These are phyloP conservation scores for Napeogenes sylphis DNA, from an alignment of 2,888 invertebrate species.

Conservation along the genomic window DNA sequence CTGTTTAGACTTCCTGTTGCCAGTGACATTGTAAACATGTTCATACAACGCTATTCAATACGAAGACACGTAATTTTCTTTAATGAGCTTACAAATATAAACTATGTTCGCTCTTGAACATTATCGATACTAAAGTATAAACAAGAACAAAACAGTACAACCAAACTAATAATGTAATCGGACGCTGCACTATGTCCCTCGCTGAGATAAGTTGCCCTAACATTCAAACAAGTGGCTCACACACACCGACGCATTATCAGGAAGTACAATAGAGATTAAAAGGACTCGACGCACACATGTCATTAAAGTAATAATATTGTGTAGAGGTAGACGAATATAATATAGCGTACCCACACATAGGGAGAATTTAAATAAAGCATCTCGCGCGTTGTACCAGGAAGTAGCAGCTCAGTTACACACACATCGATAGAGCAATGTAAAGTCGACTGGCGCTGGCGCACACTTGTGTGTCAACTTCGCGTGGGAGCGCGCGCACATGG, in stretches of 20 bases:
- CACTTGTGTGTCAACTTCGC: conserved; percentile 69
- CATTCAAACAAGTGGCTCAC: conserved; percentile 77
- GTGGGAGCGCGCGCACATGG: conserved; percentile 77
- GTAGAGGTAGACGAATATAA: conserved; percentile 66
- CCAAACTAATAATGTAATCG: conserved; percentile 64
- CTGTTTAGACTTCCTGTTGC: conserved; percentile 73
- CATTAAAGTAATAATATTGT: conserved; percentile 71
- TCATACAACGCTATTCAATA: conserved; percentile 15
- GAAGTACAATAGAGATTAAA: conserved; percentile 77
- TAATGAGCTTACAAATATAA: neutral
- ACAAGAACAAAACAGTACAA: conserved; percentile 33
- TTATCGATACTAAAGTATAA: conserved; percentile 45
- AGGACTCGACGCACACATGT: conserved; percentile 67
- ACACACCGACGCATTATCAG: conserved; percentile 66
- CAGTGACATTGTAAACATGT: conserved; percentile 69
- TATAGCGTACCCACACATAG: conserved; percentile 71
- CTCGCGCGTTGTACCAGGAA: conserved; percentile 76
- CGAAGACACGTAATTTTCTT: neutral
- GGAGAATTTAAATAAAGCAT: conserved; percentile 73
- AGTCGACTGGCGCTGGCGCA: conserved; percentile 66
- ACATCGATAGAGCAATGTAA: conserved; percentile 44
- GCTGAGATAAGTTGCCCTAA: conserved; percentile 75
- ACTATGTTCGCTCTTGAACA: neutral
- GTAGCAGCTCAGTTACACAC: conserved; percentile 70
- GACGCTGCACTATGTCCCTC: conserved; percentile 76